Conservation (phyloP, 1,140 invertebrate genomes). For the Drosophila nannoptera region DNA sequence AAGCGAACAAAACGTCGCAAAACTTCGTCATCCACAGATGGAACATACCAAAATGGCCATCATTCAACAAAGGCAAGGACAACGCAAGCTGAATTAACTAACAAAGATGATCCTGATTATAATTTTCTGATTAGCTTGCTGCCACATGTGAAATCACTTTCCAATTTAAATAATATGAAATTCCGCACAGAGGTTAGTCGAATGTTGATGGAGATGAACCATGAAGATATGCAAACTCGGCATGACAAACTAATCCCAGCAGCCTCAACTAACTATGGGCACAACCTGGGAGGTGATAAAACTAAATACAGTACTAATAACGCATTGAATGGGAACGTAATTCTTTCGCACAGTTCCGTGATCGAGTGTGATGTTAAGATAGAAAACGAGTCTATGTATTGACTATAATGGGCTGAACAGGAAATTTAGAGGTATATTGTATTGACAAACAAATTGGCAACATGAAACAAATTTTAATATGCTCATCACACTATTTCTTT, state of each 20-base stretch:
- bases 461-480: background rate
- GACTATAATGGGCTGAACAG: background rate
- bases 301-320: constrained; percentile 17
- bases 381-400: constrained; percentile 58
- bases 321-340: constrained; percentile 14
- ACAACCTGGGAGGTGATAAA: constrained; percentile 1
- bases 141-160: constrained; percentile 58
- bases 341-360: constrained; percentile 38
- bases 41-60: constrained; percentile 11
- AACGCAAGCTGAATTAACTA: background rate
- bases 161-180: constrained; percentile 54
- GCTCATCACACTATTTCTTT: too few relatives aligned
- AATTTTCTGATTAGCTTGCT: constrained; percentile 61
- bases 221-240: constrained; percentile 27
- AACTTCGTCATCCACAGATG: constrained; percentile 41
- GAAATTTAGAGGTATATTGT: constrained; percentile 5
- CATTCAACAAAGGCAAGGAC: background rate
- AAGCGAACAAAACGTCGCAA: constrained; percentile 40
- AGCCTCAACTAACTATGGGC: constrained; percentile 9
- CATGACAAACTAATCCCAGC: constrained; percentile 34
- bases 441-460: constrained; percentile 14
- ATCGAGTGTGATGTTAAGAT: constrained; percentile 69
- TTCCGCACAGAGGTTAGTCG: constrained; percentile 59
- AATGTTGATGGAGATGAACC: constrained; percentile 55
- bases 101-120: constrained; percentile 58